A percentile compares a stretch with the other conserved stretches of the same genome.
These are phyloP conservation scores for Parasteatoda tepidariorum DNA, from an alignment of 1,140 invertebrate species.

Conservation along the genomic window DNA sequence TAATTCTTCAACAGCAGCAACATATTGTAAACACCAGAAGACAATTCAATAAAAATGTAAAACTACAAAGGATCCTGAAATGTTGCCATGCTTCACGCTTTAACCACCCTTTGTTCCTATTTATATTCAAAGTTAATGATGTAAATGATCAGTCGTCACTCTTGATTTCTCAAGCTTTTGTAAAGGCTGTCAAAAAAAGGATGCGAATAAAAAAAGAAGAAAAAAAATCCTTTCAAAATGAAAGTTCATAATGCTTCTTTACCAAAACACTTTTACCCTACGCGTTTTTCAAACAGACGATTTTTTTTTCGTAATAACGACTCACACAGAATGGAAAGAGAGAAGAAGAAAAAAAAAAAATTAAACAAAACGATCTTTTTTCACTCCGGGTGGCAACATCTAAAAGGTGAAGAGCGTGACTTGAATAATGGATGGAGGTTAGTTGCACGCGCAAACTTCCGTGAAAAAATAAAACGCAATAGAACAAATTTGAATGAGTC, in stretches of 20 bases:
- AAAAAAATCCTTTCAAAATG: too few relatives aligned
- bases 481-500: too few relatives aligned
- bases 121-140: neutral
- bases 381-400: neutral
- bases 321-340: too few relatives aligned
- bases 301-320: neutral
- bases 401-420: slow-evolving; percentile 6
- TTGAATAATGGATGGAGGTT: slow-evolving; percentile 13
- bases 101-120: neutral
- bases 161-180: neutral
- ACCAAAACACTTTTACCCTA: slow-evolving; percentile 1
- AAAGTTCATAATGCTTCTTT: neutral
- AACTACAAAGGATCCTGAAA: neutral
- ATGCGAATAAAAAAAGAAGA: neutral
- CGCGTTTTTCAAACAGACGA: neutral
- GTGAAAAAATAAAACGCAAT: too few relatives aligned
- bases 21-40: too few relatives aligned
- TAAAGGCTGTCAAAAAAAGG: neutral
- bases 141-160: neutral
- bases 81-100: neutral
- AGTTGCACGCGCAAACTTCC: slow-evolving; percentile 4
- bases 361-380: neutral
- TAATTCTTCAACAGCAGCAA: too few relatives aligned
- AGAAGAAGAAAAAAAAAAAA: too few relatives aligned
- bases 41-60: too few relatives aligned